Percentiles rank a stretch among this genome's conserved stretches.
These are phyloP conservation scores for Nestor notabilis DNA, from an alignment of 2,113 vertebrate genomes.

Conservation along the genomic window DNA sequence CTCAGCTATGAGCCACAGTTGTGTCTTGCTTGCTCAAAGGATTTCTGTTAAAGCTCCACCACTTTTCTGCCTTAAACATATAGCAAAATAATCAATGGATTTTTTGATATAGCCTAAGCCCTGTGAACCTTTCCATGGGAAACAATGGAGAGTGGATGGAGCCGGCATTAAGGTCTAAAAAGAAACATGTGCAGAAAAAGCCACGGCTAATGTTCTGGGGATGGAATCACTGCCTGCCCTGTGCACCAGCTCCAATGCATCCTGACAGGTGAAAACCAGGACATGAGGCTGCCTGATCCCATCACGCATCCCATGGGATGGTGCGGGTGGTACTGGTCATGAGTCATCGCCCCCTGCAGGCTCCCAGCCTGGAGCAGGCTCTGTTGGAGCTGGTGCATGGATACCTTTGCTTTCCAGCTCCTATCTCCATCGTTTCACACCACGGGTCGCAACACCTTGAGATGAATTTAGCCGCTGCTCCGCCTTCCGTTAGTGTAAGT, in stretches of 20 bases:
- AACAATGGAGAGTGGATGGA: not conserved
- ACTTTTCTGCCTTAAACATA: constrained; percentile 69
- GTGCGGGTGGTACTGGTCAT: fast-evolving
- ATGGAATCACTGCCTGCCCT: not conserved
- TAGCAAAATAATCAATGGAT: constrained; percentile 69
- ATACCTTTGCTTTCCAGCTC: not conserved
- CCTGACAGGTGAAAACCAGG: fast-evolving
- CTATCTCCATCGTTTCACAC: not conserved
- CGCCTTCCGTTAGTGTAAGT: constrained; percentile 42
- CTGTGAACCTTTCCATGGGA: not conserved
- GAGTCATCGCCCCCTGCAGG: not conserved
- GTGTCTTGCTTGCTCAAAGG: constrained; percentile 42
- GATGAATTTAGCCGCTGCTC: constrained; percentile 10
- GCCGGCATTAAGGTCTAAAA: not conserved
- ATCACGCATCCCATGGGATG: not conserved
- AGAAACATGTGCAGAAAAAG: not conserved
- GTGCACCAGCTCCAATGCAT: fast-evolving
- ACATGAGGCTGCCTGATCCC: not conserved
- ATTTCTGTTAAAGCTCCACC: constrained; percentile 37
- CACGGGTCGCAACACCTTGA: not conserved
- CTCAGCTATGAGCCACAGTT: not conserved
- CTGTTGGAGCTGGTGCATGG: fast-evolving
- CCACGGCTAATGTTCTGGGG: not conserved
- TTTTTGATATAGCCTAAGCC: constrained; percentile 51
- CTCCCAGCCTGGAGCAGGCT: not conserved